Evolutionary conservation across 2,888 invertebrate species (phyloP).

Genomic region (Ormyrus rosae): DNA sequence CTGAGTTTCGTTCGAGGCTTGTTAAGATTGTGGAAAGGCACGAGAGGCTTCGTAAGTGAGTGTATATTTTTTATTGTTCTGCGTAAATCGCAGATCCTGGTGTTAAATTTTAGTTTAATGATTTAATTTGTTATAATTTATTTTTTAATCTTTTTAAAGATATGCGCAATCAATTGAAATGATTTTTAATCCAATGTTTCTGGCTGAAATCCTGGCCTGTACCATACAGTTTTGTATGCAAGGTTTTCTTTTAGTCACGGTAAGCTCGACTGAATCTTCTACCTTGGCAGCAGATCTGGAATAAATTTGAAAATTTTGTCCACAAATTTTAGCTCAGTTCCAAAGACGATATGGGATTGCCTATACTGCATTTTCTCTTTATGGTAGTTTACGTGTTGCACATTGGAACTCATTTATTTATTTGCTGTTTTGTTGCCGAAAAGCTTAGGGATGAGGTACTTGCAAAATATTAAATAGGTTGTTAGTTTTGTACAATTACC

Average conservation of each 20-base stretch:
- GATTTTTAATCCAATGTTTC: conserved; percentile 64
- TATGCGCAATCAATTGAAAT: conserved; percentile 62
- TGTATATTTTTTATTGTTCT: neutral
- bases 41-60: conserved; percentile 1
- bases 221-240: conserved; percentile 65
- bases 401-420: conserved; percentile 35
- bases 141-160: conserved; percentile 48
- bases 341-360: neutral
- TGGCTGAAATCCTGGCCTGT: conserved; percentile 64
- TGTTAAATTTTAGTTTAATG: neutral
- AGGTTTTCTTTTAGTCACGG: conserved; percentile 62
- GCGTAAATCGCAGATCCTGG: too few species aligned
- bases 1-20: neutral
- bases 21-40: neutral
- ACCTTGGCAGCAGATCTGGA: too few species aligned
- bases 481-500: too few species aligned
- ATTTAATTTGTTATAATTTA: neutral
- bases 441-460: conserved; percentile 38
- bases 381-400: conserved; percentile 34
- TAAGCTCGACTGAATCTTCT: conserved; percentile 49
- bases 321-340: conserved; percentile 5
- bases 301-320: conserved; percentile 41
- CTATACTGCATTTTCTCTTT: conserved; percentile 22
- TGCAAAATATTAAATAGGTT: too few species aligned
- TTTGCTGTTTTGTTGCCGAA: conserved; percentile 51